A percentile compares a stretch with the other conserved stretches of the same genome.
Evolutionary conservation across 2,888 invertebrate species (phyloP).

Genomic region (Drosophila nigricruria): DNA sequence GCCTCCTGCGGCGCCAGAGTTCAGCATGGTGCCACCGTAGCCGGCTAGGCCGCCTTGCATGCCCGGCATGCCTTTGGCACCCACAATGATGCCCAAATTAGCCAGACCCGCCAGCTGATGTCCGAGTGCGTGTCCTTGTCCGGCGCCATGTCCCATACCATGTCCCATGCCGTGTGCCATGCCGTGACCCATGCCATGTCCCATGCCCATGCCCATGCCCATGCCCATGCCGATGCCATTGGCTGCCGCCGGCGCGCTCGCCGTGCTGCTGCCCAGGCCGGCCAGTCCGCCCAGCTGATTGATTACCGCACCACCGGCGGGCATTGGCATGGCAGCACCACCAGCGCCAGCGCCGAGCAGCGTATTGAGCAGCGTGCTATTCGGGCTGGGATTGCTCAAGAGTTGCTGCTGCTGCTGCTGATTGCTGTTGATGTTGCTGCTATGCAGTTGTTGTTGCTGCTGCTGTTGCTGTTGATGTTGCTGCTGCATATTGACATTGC

Average conservation of each 20-base stretch:
- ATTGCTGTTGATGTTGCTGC: conserved; percentile 48
- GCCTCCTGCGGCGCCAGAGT: conserved; percentile 60
- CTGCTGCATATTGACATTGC: conserved; percentile 40
- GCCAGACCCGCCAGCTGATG: conserved; percentile 79
- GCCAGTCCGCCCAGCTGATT: conserved; percentile 47
- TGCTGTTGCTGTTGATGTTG: conserved; percentile 43
- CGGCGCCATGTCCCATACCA: conserved; percentile 19
- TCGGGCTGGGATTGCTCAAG: conserved; percentile 43
- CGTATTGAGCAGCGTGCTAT: conserved; percentile 77
- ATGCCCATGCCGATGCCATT: conserved; percentile 24
- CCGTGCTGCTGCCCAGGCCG: conserved; percentile 26
- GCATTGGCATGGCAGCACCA: conserved; percentile 12
- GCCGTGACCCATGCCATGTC: conserved; percentile 28
- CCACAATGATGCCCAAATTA: conserved; percentile 76
- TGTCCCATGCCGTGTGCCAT: conserved; percentile 17
- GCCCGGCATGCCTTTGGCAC: conserved; percentile 55
- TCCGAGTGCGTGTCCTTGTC: conserved; percentile 66
- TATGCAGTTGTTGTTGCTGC: conserved; percentile 36
- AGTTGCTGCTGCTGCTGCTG: conserved; percentile 24
- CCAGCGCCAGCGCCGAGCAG: conserved; percentile 30
- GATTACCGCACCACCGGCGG: conserved; percentile 44
- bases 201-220: conserved; percentile 27
- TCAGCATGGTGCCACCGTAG: conserved; percentile 57
- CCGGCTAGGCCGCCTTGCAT: conserved; percentile 51
- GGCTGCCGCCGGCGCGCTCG: conserved; percentile 26